Evolutionary conservation across 2,113 vertebrate species (phyloP).

Genomic region (Takifugu bimaculatus): DNA sequence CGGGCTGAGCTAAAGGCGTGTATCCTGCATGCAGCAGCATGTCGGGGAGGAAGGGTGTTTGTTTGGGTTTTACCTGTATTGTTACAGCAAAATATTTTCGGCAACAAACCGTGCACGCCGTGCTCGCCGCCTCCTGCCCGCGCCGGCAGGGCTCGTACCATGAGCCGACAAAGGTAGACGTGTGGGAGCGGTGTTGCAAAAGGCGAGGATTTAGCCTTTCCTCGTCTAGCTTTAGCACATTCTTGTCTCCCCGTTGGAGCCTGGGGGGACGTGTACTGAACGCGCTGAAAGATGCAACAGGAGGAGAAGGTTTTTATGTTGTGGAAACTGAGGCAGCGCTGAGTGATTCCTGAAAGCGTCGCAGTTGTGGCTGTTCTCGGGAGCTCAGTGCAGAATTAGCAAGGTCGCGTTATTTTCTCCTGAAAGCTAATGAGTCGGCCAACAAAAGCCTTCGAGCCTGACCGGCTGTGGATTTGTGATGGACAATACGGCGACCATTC

Average conservation of each 20-base stretch:
- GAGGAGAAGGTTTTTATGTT: slow-evolving; percentile 31
- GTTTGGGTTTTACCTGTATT: slow-evolving; percentile 13
- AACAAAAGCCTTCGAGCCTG: slow-evolving; percentile 11
- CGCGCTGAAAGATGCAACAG: slow-evolving; percentile 40
- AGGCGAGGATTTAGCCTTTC: slow-evolving; percentile 58
- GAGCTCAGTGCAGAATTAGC: slow-evolving; percentile 6
- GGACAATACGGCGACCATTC: no score
- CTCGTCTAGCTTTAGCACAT: slow-evolving; percentile 57
- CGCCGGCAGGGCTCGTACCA: slow-evolving; percentile 6
- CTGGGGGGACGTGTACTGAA: slow-evolving; percentile 43
- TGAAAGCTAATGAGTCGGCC: slow-evolving; percentile 13
- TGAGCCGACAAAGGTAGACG: slow-evolving; percentile 38
- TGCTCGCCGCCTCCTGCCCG: neutral
- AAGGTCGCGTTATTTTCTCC: neutral
- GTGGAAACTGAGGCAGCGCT: slow-evolving; percentile 36
- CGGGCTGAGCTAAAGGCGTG: slow-evolving; percentile 18
- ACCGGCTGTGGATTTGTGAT: neutral
- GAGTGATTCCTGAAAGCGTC: slow-evolving; percentile 37
- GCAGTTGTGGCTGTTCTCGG: slow-evolving; percentile 6
- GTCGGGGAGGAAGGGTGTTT: slow-evolving; percentile 9
- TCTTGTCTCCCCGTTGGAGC: slow-evolving; percentile 46
- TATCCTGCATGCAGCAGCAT: slow-evolving; percentile 28
- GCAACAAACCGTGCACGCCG: neutral
- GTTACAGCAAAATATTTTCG: neutral
- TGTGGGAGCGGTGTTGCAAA: slow-evolving; percentile 58